A percentile compares a stretch with the other conserved stretches of the same genome.
These are phyloP conservation scores for Euura lappo DNA, from an alignment of 1,140 invertebrate species.

Conservation along the genomic window DNA sequence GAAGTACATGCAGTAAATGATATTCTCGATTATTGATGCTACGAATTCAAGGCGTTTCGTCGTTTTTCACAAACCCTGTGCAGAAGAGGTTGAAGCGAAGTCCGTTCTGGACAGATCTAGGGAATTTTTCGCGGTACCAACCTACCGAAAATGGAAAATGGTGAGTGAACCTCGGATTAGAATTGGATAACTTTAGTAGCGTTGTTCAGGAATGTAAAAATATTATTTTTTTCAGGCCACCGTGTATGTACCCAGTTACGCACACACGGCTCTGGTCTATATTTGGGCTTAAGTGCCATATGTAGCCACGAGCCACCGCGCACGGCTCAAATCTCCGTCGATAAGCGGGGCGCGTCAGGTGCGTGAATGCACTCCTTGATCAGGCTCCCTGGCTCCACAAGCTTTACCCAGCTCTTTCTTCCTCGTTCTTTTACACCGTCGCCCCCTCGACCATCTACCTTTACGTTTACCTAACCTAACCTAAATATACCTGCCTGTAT, in stretches of 20 bases:
- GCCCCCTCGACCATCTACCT: neutral
- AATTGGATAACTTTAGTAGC: too few relatives aligned
- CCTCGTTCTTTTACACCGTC: neutral
- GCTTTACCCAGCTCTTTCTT: neutral
- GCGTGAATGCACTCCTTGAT: conserved; percentile 5
- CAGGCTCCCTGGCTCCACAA: neutral
- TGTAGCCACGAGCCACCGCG: neutral
- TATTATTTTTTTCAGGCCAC: neutral
- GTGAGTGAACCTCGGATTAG: too few relatives aligned
- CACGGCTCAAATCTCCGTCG: neutral
- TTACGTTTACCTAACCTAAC: too few relatives aligned
- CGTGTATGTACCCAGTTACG: neutral
- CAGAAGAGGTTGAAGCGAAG: too few relatives aligned
- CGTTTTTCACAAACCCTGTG: too few relatives aligned
- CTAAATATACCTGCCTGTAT: neutral
- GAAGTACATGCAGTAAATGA: too few relatives aligned
- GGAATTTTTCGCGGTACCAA: too few relatives aligned
- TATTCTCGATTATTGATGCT: too few relatives aligned
- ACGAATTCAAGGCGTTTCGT: too few relatives aligned
- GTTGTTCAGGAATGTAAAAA: too few relatives aligned
- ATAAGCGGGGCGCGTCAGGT: conserved; percentile 4
- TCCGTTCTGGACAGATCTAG: too few relatives aligned
- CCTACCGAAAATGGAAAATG: too few relatives aligned
- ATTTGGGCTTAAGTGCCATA: neutral
- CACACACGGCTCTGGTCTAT: neutral